Base-by-base conservation (phyloP, 2,888 invertebrate genomes). In the Axea sp. region DNA sequence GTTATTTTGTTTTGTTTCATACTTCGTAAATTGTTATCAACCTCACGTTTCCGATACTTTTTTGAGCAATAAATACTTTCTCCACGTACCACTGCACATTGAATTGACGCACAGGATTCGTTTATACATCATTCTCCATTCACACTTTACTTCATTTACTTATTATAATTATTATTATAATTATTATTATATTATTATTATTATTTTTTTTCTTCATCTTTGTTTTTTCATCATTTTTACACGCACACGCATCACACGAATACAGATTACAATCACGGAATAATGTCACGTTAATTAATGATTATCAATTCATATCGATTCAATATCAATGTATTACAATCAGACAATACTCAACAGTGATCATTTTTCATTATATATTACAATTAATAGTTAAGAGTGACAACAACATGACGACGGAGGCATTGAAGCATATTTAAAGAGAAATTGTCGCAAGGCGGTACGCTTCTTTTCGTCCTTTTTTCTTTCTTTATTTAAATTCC, bases 351-450 rank as follows among this genome's bases (percentile, higher is more conserved):
- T 86, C 84, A 87, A 87, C 85, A 86, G 83, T 87, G 85, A 86
- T 86, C 85, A 82, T 85, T 86, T 84, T 86, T 84, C 81, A 82
- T 84, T 83, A 84, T 87, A 87, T 86, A 86, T 86, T 86, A 87
- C 86, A 86, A 83, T 82, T 80, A 80, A 77, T 87, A 84, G 86
- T 86, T 86, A 86, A 86, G 85, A 87, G 83, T 86, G 86, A 87
- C 87, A 87, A 86, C 86, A 87, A 86, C 85, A 87, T 86, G 86
- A 87, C 86, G 86, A 87, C 86, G 86, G 87, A 86, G 87, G 86
- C 87, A 82, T 86, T 86, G 85, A 86, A 87, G 86, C 86, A 86
- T 76, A 72, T 73, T 24, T 57, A 39, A 76, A 75, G 77, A 75
- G 76, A 78, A 76, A 79, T 78, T 82, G 78, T 79, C 81, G 82